Percentiles rank a stretch among this genome's conserved stretches.
phyloP scores from a whole-genome alignment of 92 coral and sea anemone species.

The Epizoanthus ramosus region DNA sequence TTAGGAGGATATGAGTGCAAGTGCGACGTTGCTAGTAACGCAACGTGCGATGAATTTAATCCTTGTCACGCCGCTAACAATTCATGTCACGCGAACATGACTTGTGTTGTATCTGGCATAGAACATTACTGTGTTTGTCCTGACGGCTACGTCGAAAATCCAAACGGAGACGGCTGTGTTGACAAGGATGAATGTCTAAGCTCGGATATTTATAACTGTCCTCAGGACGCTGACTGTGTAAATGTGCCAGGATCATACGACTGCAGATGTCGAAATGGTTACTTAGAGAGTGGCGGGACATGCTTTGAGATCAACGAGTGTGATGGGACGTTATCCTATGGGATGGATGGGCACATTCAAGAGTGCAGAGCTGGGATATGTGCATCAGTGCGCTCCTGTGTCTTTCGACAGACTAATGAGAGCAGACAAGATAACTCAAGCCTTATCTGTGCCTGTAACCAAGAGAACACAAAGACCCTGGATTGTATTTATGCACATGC shows the following conservation, averaged over 20 bases:
- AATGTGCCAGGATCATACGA: conserved; percentile 64
- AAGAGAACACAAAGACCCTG: conserved; percentile 37
- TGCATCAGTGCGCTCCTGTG: conserved; percentile 47
- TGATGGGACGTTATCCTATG: conserved; percentile 40
- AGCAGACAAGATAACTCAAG: conserved; percentile 39
- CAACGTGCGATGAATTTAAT: conserved; percentile 58
- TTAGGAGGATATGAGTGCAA: conserved; percentile 72
- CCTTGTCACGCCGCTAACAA: conserved; percentile 60
- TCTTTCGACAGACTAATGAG: conserved; percentile 44
- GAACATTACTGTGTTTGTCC: conserved; percentile 74
- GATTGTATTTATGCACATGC: conserved; percentile 51
- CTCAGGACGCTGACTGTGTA: conserved; percentile 54
- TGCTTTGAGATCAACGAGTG: conserved; percentile 74
- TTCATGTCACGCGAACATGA: conserved; percentile 60
- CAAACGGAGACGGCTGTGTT: conserved; percentile 51
- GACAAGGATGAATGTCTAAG: conserved; percentile 61
- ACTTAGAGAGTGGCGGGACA: conserved; percentile 56
- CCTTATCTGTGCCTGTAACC: conserved; percentile 63
- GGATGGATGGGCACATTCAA: conserved; percentile 42
- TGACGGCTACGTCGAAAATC: conserved; percentile 51
- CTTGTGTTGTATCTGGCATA: conserved; percentile 58
- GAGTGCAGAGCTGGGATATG: conserved; percentile 67
- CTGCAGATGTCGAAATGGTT: conserved; percentile 65
- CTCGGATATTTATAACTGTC: conserved; percentile 46
- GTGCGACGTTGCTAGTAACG: conserved; percentile 58